These are phyloP conservation scores for Euplagia quadripunctaria DNA, from an alignment of 2,888 invertebrate genomes.

Conservation along the genomic window DNA sequence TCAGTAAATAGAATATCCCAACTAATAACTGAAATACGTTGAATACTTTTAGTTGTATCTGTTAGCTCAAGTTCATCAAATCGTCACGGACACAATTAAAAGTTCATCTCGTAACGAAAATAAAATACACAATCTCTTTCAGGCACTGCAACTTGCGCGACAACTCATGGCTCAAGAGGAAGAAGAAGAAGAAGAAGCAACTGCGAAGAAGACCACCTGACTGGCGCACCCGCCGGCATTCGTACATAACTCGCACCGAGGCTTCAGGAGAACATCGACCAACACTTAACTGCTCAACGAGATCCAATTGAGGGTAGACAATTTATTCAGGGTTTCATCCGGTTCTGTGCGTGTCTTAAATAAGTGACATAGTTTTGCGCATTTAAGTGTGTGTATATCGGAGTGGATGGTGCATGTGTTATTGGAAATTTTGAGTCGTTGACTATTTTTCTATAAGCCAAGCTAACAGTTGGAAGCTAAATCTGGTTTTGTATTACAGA, in stretches of 20 bases:
- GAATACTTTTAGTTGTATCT: no score
- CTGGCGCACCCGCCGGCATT: constrained; percentile 54
- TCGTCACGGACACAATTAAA: no score
- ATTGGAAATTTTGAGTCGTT: constrained; percentile 19
- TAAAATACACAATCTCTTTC: constrained; percentile 62
- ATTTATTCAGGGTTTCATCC: constrained; percentile 43
- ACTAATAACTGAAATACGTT: no score
- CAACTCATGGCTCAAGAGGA: constrained; percentile 96
- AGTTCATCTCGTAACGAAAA: neutral
- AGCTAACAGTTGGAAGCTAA: constrained; percentile 12
- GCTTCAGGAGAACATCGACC: constrained; percentile 48
- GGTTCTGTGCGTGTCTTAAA: constrained; percentile 27
- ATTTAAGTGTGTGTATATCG: constrained; percentile 16
- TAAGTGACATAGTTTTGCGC: constrained; percentile 6
- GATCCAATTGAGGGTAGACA: constrained; percentile 16
- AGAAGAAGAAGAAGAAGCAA: constrained; percentile 92
- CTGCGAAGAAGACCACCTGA: constrained; percentile 63
- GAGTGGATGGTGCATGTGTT: constrained; percentile 16
- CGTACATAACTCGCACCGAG: constrained; percentile 56
- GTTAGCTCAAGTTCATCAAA: no score
- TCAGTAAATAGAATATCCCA: no score
- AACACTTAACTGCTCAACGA: constrained; percentile 23
- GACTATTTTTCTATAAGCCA: constrained; percentile 19
- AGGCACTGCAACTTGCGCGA: constrained; percentile 96
- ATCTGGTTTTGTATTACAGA: constrained; percentile 20